phyloP scores from a whole-genome alignment of 1,140 invertebrate genomes.

The Hestina assimilis region DNA sequence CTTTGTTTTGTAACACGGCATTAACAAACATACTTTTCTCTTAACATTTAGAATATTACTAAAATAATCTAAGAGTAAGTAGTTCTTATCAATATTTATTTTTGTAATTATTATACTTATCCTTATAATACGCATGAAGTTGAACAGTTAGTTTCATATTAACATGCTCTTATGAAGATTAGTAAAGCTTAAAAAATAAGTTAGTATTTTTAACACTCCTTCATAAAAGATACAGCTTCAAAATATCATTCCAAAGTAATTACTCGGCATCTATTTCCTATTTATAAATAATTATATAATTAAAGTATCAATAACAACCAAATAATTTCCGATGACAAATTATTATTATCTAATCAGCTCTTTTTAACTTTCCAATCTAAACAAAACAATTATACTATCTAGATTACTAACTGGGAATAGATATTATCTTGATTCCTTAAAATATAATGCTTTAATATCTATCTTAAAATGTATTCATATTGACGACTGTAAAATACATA shows the following conservation, averaged over 20 bases:
- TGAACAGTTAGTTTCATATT: no score
- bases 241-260: no score
- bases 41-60: slow-evolving; percentile 57
- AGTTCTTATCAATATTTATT: slow-evolving; percentile 37
- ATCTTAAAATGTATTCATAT: neutral
- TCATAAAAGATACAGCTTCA: neutral
- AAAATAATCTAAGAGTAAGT: slow-evolving; percentile 64
- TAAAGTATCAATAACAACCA: neutral
- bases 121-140: no score
- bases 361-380: neutral
- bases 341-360: slow-evolving; percentile 15
- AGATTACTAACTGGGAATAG: slow-evolving; percentile 3
- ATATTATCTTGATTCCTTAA: neutral
- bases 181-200: neutral
- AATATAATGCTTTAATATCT: neutral
- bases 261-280: no score
- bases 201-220: neutral
- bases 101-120: no score
- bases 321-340: neutral
- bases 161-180: neutral
- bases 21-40: slow-evolving; percentile 58
- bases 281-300: no score
- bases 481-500: neutral
- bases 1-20: neutral
- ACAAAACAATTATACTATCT: slow-evolving; percentile 3